Evolutionary conservation across 92 coral and sea anemone species (phyloP).

Genomic region (Palythoa heliodiscus): DNA sequence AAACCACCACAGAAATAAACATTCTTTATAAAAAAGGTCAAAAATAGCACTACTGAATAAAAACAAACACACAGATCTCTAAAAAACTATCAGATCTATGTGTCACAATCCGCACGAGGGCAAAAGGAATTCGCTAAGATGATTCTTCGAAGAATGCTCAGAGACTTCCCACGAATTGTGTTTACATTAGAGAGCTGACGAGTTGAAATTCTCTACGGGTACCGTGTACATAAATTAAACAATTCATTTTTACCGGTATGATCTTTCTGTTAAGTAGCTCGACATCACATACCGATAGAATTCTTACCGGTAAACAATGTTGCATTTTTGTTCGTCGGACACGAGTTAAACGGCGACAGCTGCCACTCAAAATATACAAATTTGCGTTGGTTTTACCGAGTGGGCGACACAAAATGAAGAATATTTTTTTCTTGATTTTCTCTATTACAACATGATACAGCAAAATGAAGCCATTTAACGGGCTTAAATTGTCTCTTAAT

Average conservation of each 20-base stretch:
- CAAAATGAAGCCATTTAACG: neutral
- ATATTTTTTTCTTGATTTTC: neutral
- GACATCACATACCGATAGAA: constrained; percentile 36
- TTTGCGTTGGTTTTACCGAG: neutral
- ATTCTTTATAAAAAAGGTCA: neutral
- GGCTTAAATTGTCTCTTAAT: neutral
- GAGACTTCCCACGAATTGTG: neutral
- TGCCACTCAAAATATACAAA: neutral
- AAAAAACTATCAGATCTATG: neutral
- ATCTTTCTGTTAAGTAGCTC: constrained; percentile 9
- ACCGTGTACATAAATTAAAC: constrained; percentile 16
- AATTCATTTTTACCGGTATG: constrained; percentile 16
- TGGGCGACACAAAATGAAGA: constrained; percentile 17
- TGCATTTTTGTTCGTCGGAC: constrained; percentile 20
- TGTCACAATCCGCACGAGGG: neutral
- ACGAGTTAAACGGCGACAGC: constrained; percentile 28
- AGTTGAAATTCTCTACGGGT: constrained; percentile 25
- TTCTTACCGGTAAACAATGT: neutral
- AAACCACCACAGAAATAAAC: constrained; percentile 30
- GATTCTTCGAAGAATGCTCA: neutral
- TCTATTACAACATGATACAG: neutral
- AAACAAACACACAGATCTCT: constrained; percentile 13
- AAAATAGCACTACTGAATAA: neutral
- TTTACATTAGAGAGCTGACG: constrained; percentile 14
- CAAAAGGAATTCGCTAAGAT: constrained; percentile 2